These are phyloP conservation scores for Formica aserva DNA, from an alignment of 2,888 invertebrate genomes.

Conservation along the genomic window DNA sequence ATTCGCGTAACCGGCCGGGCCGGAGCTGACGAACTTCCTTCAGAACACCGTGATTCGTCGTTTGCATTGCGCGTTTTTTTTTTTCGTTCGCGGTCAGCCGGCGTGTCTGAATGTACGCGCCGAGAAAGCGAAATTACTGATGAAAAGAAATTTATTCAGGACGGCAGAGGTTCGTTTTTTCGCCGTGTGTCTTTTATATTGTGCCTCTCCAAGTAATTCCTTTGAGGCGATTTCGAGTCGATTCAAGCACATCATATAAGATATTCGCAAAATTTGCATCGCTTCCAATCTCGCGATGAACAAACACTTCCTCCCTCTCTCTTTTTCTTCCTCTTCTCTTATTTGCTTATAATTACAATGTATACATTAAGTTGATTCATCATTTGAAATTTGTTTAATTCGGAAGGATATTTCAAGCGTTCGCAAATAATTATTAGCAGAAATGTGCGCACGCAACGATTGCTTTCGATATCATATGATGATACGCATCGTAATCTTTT, in stretches of 20 bases:
- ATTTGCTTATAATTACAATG: neutral
- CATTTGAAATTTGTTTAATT: constrained; percentile 5
- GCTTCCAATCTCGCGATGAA: neutral
- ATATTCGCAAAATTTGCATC: neutral
- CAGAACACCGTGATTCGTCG: constrained; percentile 21
- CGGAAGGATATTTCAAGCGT: neutral
- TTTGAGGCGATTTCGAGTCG: constrained; percentile 4
- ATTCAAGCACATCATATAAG: neutral
- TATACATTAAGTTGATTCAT: neutral
- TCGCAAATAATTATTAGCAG: neutral
- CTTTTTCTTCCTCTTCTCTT: neutral
- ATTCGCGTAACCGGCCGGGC: neutral
- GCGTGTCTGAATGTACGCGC: neutral
- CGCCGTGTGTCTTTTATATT: neutral
- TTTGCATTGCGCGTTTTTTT: constrained; percentile 43
- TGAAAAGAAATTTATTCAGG: neutral
- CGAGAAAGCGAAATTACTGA: constrained; percentile 1
- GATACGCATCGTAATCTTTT: neutral
- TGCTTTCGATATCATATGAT: neutral
- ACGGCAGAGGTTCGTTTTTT: constrained; percentile 32
- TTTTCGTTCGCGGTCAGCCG: neutral
- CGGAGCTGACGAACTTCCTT: constrained; percentile 34
- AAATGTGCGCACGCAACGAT: neutral
- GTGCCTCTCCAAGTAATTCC: neutral
- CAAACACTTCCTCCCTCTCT: neutral